Base-by-base conservation (phyloP, 2,113 vertebrate genomes). In the Microcebus jonahi region DNA sequence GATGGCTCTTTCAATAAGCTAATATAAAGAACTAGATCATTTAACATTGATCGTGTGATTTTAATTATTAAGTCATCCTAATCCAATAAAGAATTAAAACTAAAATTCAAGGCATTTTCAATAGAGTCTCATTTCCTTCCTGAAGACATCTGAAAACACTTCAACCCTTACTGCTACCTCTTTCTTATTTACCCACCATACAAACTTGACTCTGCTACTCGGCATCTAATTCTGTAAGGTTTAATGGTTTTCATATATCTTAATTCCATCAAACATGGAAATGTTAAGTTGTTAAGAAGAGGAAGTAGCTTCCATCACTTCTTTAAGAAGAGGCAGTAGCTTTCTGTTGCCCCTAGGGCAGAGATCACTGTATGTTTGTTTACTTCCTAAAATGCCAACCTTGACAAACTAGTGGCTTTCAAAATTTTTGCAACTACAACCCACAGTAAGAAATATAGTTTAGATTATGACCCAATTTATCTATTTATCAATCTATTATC, bases 131-230 rank as follows among this genome's bases (percentile, higher is more conserved):
- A 11, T 21, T 65, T 67, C 34, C 21, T 77, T 82, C 63, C 11
- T 31, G 39, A 71, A 20, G 59, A 55, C 18, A 67, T 36, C 27
- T 21, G 12, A 29, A 18, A 57, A 57, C 17, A 34, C 6, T 12
- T 3, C 29, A 57, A 3, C 0, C 3, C 12, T n/a, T 36, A 0
- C 12, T 55, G 42, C 50, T 6, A 0, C 9, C 7, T 34, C 9
- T 6, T 45, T 25, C 21, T 15, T 11, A 7, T 1, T 0, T n/a
- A 45, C 6, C 27, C 39, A 8, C 55, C 65, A 5, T 1, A n/a
- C 7, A 31, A n/a, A 25, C 13, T 10, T 8, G 42, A 53, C 7
- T 39, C 23, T 7, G 8, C 12, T 5, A 25, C 9, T 25, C 13
- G 8, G 20, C 55, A 68, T 42, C 12, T 8, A 50, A 65, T 59